These are phyloP conservation scores for Tenualosa ilisha DNA, from an alignment of 2,797 vertebrate species.

Conservation along the genomic window DNA sequence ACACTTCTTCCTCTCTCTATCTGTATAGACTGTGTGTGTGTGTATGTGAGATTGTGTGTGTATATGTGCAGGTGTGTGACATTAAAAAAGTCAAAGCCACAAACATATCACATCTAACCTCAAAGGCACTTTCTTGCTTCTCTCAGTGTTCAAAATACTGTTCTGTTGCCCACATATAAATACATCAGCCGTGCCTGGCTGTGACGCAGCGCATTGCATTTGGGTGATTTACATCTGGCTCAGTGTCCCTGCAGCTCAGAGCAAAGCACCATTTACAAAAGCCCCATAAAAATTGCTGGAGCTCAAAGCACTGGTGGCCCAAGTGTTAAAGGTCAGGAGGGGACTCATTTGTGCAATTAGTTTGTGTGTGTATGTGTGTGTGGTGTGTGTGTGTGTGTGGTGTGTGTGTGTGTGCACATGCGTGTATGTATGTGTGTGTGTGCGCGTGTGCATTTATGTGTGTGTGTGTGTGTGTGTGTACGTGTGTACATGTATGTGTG, in stretches of 20 bases:
- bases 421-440: neutral
- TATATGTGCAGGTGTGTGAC: neutral
- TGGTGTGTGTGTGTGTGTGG: neutral
- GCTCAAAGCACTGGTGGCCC: conserved; percentile 41
- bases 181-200: conserved; percentile 26
- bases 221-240: conserved; percentile 65
- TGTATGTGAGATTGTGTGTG: conserved; percentile 20
- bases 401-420: neutral
- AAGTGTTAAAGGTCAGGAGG: conserved; percentile 44
- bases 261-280: conserved; percentile 64
- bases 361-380: neutral
- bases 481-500: neutral
- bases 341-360: conserved; percentile 41
- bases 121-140: conserved; percentile 28
- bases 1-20: neutral
- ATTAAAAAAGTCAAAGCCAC: neutral
- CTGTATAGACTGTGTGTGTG: conserved; percentile 13
- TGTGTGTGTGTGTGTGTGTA: neutral
- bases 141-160: neutral
- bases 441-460: neutral
- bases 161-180: conserved; percentile 3
- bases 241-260: conserved; percentile 32
- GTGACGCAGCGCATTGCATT: conserved; percentile 64
- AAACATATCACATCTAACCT: conserved; percentile 16
- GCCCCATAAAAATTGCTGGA: conserved; percentile 66